Evolutionary conservation across 2,797 vertebrate genomes (phyloP).

Genomic region (Cyprinella venusta): DNA sequence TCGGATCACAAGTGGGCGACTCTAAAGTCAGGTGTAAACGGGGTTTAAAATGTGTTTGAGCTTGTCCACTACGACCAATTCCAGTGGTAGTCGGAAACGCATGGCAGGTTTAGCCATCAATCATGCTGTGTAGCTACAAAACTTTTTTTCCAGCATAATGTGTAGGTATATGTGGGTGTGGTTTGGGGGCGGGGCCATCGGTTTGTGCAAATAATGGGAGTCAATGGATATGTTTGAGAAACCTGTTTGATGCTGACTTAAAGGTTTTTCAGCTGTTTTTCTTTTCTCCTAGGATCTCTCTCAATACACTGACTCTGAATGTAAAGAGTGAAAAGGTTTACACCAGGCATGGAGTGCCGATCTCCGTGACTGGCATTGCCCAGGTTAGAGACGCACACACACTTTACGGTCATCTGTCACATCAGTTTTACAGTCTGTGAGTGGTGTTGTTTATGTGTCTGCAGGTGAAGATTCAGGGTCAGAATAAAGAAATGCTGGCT

Average conservation of each 20-base stretch:
- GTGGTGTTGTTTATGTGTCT: background rate
- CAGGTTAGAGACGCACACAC: conserved; percentile 78
- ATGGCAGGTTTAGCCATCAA: no score
- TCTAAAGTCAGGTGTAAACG: no score
- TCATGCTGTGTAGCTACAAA: no score
- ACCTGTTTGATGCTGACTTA: background rate
- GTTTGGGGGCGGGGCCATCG: no score
- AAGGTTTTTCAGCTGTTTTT: background rate
- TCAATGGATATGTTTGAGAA: no score
- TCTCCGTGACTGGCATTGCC: conserved; percentile 95
- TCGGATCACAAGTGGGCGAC: no score
- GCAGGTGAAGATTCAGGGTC: conserved; percentile 96
- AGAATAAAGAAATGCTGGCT: conserved; percentile 97
- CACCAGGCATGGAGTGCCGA: conserved; percentile 92
- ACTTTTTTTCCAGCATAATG: no score
- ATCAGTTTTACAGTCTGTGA: conserved; percentile 1
- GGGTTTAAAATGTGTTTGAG: no score
- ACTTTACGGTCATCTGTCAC: background rate
- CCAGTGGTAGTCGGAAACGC: no score
- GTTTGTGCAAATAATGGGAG: no score
- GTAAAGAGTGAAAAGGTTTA: conserved; percentile 97
- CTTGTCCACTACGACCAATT: no score
- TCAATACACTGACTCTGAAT: conserved; percentile 93
- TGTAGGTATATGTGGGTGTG: no score
- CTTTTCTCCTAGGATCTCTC: conserved; percentile 81